Base-by-base conservation (phyloP, 2,113 vertebrate genomes). In the Syrmaticus mikado region DNA sequence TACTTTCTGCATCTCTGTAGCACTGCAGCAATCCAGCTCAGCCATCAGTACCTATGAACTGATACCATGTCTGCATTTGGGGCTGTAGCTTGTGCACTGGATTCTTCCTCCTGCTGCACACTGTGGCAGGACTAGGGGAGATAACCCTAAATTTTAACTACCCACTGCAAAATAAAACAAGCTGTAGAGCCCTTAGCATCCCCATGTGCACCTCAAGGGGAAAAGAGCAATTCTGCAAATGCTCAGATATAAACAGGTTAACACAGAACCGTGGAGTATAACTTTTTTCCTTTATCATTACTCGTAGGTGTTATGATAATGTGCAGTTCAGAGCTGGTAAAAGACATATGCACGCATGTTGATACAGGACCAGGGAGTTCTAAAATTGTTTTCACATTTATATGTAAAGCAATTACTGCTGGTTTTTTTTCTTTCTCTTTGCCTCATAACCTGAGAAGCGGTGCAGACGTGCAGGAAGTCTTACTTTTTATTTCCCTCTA, bases 401-500 rank as follows among this genome's bases (percentile, higher is more conserved):
- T 95, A 83, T 92, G 84, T 90, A 36, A 78, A 92, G 93, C 93
- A 97, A 95, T 96, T 93, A 92, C 94, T 55, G 67, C 94, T 68
- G 1, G 25, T 25, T 68, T 80, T 58, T 30, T 80, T 58, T 24
- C 67, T 53, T 53, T 53, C 73, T 58, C 81, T 85, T 48, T 96
- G 92, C 87, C 95, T 95, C 93, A 92, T 96, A 95, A 97, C 92
- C 64, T 43, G 74, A 94, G 90, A 79, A 94, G 87, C 57, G 57
- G 71, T 94, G 89, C 96, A 97, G 95, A 89, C 96, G 32, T 93
- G 21, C 96, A 96, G 95, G 95, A 97, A 97, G 93, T 87, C 72
- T 97, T 93, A 94, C 40, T 89, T 96, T 96, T 96, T 96, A 97
- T 97, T 95, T 95, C 79, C 11, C 96, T 97, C 95, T 52, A 55